phyloP scores from a whole-genome alignment of 2,113 vertebrate species.

The Xerus inauris region DNA sequence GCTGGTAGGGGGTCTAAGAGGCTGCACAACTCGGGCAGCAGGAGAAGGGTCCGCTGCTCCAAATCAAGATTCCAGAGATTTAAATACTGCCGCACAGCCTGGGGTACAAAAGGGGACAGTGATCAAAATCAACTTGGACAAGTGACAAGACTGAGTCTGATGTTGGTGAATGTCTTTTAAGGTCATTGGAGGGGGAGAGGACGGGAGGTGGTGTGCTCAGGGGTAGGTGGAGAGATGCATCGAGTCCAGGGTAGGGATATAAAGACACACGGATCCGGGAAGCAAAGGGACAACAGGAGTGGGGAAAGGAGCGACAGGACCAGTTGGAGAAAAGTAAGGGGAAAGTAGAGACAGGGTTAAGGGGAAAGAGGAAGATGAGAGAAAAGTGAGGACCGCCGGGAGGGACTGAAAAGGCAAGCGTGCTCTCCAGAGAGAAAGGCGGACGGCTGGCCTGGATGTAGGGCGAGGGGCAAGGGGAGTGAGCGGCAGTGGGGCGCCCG shows the following conservation, averaged over 20 bases:
- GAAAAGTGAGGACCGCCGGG: background rate
- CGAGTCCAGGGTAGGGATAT: background rate
- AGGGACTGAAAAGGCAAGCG: background rate
- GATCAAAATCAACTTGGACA: conserved; percentile 52
- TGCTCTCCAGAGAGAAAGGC: background rate
- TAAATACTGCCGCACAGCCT: background rate
- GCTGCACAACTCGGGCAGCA: background rate
- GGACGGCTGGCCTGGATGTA: background rate
- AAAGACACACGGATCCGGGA: background rate
- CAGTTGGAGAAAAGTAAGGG: conserved; percentile 67
- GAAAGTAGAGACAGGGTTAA: conserved; percentile 48
- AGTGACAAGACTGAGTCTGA: conserved; percentile 44
- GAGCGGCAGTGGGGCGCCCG: background rate
- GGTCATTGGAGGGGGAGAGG: conserved; percentile 46
- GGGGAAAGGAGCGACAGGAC: background rate
- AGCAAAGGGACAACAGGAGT: background rate
- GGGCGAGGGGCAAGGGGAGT: background rate
- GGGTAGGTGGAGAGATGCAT: conserved; percentile 1
- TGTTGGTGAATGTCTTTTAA: conserved; percentile 48
- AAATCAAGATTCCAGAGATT: background rate
- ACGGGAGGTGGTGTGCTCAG: background rate
- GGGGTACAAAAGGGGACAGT: conserved; percentile 32
- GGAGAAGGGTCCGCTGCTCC: background rate
- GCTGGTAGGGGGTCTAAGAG: background rate
- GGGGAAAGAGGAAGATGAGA: background rate